Percentiles rank a stretch among this genome's conserved stretches.
Conservation (phyloP, 2,888 invertebrate species). For the Mellilla xanthometata region DNA sequence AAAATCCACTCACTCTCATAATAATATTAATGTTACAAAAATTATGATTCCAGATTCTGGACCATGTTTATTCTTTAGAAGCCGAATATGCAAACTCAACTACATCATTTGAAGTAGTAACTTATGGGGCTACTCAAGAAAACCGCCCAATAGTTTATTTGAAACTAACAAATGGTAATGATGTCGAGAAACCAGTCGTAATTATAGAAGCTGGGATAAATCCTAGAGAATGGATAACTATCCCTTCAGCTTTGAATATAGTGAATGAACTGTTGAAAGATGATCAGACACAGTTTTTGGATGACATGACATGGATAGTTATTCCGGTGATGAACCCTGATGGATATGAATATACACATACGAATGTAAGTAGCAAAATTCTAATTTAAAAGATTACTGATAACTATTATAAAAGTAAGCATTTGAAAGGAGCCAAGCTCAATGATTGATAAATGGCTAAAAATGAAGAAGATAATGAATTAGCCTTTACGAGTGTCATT, state of each 20-base stretch:
- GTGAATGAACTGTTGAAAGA: constrained; percentile 83
- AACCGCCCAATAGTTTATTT: constrained; percentile 63
- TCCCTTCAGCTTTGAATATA: constrained; percentile 84
- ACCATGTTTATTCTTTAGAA: constrained; percentile 44
- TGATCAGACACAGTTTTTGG: constrained; percentile 59
- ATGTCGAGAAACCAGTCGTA: constrained; percentile 69
- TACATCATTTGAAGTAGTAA: constrained; percentile 42
- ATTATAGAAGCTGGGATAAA: constrained; percentile 84
- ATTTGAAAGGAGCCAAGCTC: too few species aligned
- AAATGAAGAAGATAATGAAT: too few species aligned
- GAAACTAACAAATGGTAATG: constrained; percentile 63
- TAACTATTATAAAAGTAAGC: too few species aligned
- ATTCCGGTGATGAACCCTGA: constrained; percentile 88
- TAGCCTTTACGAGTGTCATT: too few species aligned
- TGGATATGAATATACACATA: constrained; percentile 86
- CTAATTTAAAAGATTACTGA: too few species aligned
- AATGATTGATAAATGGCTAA: too few species aligned
- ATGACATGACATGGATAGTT: constrained; percentile 85
- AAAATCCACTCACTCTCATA: too few species aligned
- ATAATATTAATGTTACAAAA: too few species aligned
- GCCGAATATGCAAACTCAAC: constrained; percentile 37
- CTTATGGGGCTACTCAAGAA: constrained; percentile 51
- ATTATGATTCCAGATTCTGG: constrained; percentile 52
- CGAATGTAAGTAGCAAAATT: constrained; percentile 71
- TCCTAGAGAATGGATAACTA: constrained; percentile 88